Base-by-base conservation (phyloP, 1,140 invertebrate species). In the Galleria mellonella region DNA sequence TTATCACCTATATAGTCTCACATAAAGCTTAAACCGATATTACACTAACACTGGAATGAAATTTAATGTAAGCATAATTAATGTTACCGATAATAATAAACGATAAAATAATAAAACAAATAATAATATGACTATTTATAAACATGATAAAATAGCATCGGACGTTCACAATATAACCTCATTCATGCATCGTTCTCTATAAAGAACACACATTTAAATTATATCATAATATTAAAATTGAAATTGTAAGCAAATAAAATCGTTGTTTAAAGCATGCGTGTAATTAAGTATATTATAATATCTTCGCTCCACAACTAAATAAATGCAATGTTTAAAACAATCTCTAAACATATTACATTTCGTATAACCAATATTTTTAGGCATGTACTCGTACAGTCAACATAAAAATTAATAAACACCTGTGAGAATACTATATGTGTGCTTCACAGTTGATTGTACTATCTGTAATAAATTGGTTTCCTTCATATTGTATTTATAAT, bases 1-100 rank as follows among this genome's bases (percentile, higher is more conserved):
- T 72, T 66, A 78, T 65, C 50, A 67, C 53, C 59, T 66, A 69
- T 60, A 11, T 37, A 37, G 35, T 76, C 68, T 72, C 64, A 69
- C 64, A 69, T 77, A 79, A 83, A 81, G 69, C 79, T 79, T 72
- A 79, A 45, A 69, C 64, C 72, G 56, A 62, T 62, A 78, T 51
- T 70, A 79, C 64, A 51, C 78, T 83, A 83, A 60, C 69, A 77
- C 69, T 83, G 79, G 79, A 83, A 83, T 83, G 79, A 83, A 68
- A 59, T 46, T 64, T 67, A 62, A 62, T 49, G 42, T 62, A 75
- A 67, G 62, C 69, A 77, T 75, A 70, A 77, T 47, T 23, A 23
- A 23, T 23, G 17, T 23, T 23, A 23, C 17, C 6, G 17, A 72
- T 64, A 66, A 72, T 64, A 66, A 68, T 51, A 56, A 55, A 69